These are phyloP conservation scores for Garrulus glandarius DNA, from an alignment of 2,797 vertebrate genomes.

Conservation along the genomic window DNA sequence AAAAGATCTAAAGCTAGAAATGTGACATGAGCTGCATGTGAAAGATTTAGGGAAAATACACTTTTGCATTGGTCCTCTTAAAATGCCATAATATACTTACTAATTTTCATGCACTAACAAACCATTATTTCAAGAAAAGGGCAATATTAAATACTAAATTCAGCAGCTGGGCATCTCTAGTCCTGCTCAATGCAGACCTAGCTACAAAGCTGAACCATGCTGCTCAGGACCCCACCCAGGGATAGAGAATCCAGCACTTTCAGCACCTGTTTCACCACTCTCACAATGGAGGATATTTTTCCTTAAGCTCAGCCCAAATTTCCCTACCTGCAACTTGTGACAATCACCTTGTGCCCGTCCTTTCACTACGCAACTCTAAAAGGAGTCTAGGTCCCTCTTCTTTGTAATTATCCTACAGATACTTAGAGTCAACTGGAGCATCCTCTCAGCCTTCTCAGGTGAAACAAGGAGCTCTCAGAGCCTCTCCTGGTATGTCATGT, in stretches of 20 bases:
- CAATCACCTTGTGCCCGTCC: background rate
- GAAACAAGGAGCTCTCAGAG: background rate
- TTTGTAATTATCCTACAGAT: background rate
- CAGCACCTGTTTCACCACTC: background rate
- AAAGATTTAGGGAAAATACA: background rate
- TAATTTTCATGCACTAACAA: background rate
- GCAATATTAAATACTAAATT: background rate
- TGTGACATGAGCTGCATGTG: background rate
- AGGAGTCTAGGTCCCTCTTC: background rate
- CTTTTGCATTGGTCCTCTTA: background rate
- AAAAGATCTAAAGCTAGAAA: background rate
- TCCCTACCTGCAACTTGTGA: background rate
- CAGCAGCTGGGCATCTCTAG: background rate
- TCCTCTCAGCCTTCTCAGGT: background rate
- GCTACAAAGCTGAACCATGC: background rate
- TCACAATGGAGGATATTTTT: background rate
- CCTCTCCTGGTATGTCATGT: fast-evolving
- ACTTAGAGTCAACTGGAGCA: background rate
- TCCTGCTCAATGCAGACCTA: background rate
- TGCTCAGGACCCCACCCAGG: background rate
- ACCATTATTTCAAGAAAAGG: background rate
- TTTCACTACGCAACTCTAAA: background rate
- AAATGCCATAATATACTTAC: background rate
- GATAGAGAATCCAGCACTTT: background rate
- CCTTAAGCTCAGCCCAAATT: background rate